These are phyloP conservation scores for Spodoptera litura DNA, from an alignment of 1,140 invertebrate species.

Conservation along the genomic window DNA sequence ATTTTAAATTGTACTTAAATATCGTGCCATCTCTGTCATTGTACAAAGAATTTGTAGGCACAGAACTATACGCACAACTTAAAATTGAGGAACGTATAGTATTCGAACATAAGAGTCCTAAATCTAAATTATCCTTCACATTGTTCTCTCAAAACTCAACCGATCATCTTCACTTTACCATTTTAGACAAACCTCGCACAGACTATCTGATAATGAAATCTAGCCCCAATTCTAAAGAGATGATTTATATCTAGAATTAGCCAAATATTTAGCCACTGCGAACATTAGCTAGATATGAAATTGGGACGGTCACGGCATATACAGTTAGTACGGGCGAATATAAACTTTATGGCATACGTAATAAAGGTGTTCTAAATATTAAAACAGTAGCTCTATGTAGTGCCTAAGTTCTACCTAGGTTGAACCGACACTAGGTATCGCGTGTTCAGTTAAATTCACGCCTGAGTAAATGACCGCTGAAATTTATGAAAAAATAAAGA, in stretches of 20 bases:
- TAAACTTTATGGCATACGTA: no score
- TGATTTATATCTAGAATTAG: conserved; percentile 4
- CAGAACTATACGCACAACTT: no score
- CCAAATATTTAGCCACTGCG: conserved; percentile 10
- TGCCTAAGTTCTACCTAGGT: background rate
- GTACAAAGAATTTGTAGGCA: no score
- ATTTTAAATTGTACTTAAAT: no score
- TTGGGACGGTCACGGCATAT: background rate
- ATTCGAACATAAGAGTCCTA: no score
- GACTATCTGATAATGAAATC: conserved; percentile 12
- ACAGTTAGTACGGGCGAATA: no score
- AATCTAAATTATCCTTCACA: no score
- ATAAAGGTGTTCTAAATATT: no score
- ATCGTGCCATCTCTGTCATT: no score
- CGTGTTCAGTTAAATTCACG: background rate
- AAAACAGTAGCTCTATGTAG: no score
- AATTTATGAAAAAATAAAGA: conserved; percentile 1
- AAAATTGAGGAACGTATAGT: no score
- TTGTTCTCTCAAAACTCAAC: background rate
- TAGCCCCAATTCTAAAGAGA: background rate
- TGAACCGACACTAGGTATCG: background rate
- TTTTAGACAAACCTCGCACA: background rate
- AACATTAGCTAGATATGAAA: background rate
- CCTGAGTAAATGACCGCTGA: conserved; percentile 12
- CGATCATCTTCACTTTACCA: background rate